phyloP scores from a whole-genome alignment of 2,888 invertebrate species.

The Ferrisia virgata region DNA sequence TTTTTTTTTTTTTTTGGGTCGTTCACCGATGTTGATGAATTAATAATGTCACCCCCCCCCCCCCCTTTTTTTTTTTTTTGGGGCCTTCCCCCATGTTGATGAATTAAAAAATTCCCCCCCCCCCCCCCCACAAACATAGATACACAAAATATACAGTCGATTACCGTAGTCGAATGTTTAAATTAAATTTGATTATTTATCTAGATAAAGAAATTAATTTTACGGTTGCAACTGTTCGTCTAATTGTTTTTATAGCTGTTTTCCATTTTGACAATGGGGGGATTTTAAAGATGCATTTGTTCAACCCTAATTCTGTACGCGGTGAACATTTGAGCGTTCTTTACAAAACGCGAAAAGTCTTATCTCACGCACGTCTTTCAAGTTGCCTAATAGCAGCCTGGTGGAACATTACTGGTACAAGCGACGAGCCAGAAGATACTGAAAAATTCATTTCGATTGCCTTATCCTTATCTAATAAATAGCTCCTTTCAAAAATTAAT shows the following conservation, averaged over 20 bases:
- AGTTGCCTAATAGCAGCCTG: conserved; percentile 20
- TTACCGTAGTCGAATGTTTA: not conserved
- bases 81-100: not conserved
- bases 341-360: not conserved
- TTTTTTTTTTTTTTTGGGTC: too few species aligned
- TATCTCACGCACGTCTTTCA: conserved; percentile 22
- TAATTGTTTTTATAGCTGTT: conserved; percentile 14
- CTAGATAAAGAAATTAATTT: conserved; percentile 22
- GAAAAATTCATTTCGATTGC: not conserved
- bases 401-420: not conserved
- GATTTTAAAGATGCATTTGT: not conserved
- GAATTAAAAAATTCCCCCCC: too few species aligned
- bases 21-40: not conserved
- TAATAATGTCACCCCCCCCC: too few species aligned
- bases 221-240: not conserved
- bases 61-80: not conserved
- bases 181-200: conserved; percentile 18
- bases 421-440: not conserved
- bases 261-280: conserved; percentile 13
- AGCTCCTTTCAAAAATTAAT: not conserved
- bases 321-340: not conserved
- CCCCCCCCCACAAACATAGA: not conserved
- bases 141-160: not conserved
- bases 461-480: not conserved
- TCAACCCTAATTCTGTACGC: not conserved